Evolutionary conservation across 1,140 invertebrate genomes (phyloP).

Genomic region (Fopius arisanus): DNA sequence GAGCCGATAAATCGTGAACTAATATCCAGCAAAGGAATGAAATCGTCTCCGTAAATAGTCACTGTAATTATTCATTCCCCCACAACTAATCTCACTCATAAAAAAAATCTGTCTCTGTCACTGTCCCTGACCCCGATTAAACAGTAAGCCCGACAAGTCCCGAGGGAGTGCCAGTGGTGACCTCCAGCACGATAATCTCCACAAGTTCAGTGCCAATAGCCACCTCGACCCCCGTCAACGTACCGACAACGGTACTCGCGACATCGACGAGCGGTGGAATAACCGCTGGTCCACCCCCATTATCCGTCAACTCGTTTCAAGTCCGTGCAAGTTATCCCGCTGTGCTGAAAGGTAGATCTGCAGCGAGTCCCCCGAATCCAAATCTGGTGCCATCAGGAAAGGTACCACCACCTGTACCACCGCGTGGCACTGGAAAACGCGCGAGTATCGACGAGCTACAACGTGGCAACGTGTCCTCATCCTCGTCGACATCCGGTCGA

Average conservation of each 20-base stretch:
- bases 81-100: neutral
- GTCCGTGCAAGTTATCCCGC: conserved; percentile 70
- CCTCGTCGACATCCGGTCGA: conserved; percentile 51
- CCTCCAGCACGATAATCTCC: conserved; percentile 22
- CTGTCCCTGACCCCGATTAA: neutral
- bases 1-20: too few relatives aligned
- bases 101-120: conserved; percentile 12
- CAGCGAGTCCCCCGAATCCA: conserved; percentile 56
- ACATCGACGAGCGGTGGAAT: conserved; percentile 60
- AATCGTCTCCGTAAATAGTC: neutral
- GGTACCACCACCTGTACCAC: conserved; percentile 82
- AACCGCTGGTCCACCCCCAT: conserved; percentile 26
- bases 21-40: neutral
- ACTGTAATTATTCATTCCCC: neutral
- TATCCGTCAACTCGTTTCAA: conserved; percentile 46
- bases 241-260: conserved; percentile 34
- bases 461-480: conserved; percentile 33
- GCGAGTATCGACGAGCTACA: conserved; percentile 30
- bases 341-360: conserved; percentile 74
- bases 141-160: conserved; percentile 26
- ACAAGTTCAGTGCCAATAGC: conserved; percentile 44
- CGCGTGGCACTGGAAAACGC: conserved; percentile 66
- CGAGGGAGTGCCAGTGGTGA: conserved; percentile 14
- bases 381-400: conserved; percentile 63
- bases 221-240: conserved; percentile 51